A percentile compares a stretch with the other conserved stretches of the same genome.
Conservation (phyloP, 2,113 vertebrate genomes). For the Ciconia stormi region DNA sequence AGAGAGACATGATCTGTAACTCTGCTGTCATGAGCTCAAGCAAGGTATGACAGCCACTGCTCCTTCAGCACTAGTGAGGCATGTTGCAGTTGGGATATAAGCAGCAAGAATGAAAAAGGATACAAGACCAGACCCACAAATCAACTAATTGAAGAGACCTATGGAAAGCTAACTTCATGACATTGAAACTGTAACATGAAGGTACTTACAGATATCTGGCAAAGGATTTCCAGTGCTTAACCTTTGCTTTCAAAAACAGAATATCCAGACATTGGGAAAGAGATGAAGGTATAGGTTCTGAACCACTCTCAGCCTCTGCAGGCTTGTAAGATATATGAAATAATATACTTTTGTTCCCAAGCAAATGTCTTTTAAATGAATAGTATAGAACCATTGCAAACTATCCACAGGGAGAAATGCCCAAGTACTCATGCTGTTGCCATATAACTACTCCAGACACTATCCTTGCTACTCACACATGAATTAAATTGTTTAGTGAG, state of each 20-base stretch:
- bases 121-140: not conserved
- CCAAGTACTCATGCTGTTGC: not conserved
- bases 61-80: not conserved
- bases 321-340: conserved; percentile 41
- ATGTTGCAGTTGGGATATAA: not conserved
- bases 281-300: conserved; percentile 20
- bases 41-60: not conserved
- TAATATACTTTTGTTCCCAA: conserved; percentile 12
- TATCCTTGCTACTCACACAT: not conserved
- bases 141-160: not conserved
- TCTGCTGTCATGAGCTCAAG: not conserved
- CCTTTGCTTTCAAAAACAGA: conserved; percentile 22
- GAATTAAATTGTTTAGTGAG: not conserved
- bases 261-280: conserved; percentile 17
- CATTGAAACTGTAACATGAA: not conserved
- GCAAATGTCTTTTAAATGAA: conserved; percentile 30
- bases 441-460: not conserved
- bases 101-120: not conserved
- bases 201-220: not conserved
- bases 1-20: not conserved
- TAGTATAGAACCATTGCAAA: not conserved
- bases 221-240: conserved; percentile 23
- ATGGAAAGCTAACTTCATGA: not conserved
- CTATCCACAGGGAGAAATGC: not conserved
- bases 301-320: conserved; percentile 10